Evolutionary conservation across 2,113 vertebrate genomes (phyloP).

Genomic region (Mesitornis unicolor): DNA sequence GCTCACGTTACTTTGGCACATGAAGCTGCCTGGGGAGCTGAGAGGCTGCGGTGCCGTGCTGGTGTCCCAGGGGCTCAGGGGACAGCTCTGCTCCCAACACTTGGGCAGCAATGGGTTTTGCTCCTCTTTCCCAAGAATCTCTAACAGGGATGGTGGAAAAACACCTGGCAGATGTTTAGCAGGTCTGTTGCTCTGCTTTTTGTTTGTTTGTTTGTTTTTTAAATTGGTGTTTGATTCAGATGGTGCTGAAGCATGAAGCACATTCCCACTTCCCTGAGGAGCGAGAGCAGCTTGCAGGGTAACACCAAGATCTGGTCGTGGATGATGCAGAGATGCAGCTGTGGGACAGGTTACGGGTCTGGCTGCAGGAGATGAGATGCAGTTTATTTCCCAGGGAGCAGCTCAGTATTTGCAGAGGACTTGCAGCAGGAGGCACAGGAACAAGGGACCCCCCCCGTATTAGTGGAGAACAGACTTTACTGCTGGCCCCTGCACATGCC

Average conservation of each 20-base stretch:
- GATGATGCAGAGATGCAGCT: not conserved
- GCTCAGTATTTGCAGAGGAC: not conserved
- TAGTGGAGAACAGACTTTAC: not conserved
- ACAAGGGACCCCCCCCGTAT: not conserved
- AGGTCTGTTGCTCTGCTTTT: not conserved
- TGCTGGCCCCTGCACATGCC: not conserved
- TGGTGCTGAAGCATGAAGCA: not conserved
- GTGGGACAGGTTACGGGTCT: not conserved
- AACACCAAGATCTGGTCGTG: not conserved
- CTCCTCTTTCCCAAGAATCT: not conserved
- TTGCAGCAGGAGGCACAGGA: not conserved
- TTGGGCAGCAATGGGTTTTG: not conserved
- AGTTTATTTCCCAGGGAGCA: not conserved
- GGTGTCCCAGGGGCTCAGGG: not conserved
- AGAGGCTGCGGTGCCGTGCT: rapidly evolving
- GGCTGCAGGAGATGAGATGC: not conserved
- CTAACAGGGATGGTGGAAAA: not conserved
- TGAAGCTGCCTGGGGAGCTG: not conserved
- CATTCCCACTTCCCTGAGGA: not conserved
- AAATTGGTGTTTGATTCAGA: not conserved
- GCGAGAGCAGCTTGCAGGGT: not conserved
- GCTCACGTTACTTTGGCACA: rapidly evolving
- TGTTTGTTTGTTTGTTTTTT: not conserved
- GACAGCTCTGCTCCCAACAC: not conserved
- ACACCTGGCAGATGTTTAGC: not conserved